Evolutionary conservation across 1,140 invertebrate genomes (phyloP), one percentile per base, ranked within the genome.

Genomic region (Ephestia elutella): DNA sequence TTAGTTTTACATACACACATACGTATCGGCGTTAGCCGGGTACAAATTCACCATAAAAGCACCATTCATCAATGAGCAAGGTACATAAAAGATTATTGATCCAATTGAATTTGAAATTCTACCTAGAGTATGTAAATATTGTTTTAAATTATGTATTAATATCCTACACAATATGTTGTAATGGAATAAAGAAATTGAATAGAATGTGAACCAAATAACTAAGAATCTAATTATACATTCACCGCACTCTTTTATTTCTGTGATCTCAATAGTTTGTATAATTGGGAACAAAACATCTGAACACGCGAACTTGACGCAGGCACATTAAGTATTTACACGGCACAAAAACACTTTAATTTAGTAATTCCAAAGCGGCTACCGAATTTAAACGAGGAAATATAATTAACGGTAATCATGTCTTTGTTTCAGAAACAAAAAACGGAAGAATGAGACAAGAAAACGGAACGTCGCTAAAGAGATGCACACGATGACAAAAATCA

Each of bases 381-480:
- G 71, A 71, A 79, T 70, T 68, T 65, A 54, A 68, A 63, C 54
- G 17, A 28, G 56, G 51, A 64, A 60, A 64, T 59, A 62, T 69
- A 65, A 70, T 68, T 74, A 71, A 66, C 44, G 49, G 32, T 65
- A 67, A 73, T 49, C 60, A 65, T 70, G 25, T 74, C 62, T 75
- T 84, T 84, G 76, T 87, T 87, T 58, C 78, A 87, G 82, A 60
- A 68, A 54, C 57, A 68, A 56, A 65, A 73, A 71, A 54, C 54
- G 49, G 50, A 69, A 78, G 58, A 66, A 80, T 78, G 75, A 62
- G 49, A 70, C 62, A 63, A 60, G 48, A 49, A 58, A 58, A 57
- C 60, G 25, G 54, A 63, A 9, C 61, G 28, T 44, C 49, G 25
- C 19, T 55, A 61, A 60, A 57, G 56, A 19, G 30, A 58, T 49